Evolutionary conservation across 1,140 invertebrate species (phyloP).

Genomic region (Sitophilus oryzae): DNA sequence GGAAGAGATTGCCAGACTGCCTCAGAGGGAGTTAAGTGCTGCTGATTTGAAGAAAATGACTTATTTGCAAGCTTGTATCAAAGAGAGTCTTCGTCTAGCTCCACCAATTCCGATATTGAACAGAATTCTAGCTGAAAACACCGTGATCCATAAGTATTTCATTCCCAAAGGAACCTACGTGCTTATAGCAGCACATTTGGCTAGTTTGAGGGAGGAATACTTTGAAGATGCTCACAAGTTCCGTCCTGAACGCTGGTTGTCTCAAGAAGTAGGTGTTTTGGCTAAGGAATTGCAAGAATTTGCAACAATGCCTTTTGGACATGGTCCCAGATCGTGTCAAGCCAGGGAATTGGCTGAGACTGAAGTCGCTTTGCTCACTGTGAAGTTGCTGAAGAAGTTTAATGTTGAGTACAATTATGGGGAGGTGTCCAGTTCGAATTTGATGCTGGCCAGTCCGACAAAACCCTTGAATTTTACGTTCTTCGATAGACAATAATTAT

Average conservation of each 20-base stretch:
- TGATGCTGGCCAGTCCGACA: constrained; percentile 53
- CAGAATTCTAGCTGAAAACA: constrained; percentile 58
- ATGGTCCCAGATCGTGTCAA: constrained; percentile 53
- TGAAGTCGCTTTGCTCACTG: constrained; percentile 51
- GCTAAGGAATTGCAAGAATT: constrained; percentile 37
- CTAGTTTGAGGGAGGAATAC: constrained; percentile 59
- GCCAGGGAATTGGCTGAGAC: constrained; percentile 55
- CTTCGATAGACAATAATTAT: constrained; percentile 46
- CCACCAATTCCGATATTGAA: constrained; percentile 58
- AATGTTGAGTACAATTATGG: constrained; percentile 60
- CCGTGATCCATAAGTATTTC: constrained; percentile 55
- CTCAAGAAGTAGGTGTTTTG: constrained; percentile 32
- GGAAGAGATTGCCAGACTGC: constrained; percentile 49
- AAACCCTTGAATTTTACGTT: constrained; percentile 58
- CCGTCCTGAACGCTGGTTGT: constrained; percentile 64
- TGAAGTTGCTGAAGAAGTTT: constrained; percentile 55
- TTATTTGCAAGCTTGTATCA: constrained; percentile 62
- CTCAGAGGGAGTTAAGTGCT: constrained; percentile 38
- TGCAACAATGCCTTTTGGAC: constrained; percentile 56
- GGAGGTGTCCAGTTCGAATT: constrained; percentile 52
- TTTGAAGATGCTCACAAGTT: constrained; percentile 65
- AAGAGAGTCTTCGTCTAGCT: constrained; percentile 58
- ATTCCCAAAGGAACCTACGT: constrained; percentile 61
- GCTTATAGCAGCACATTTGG: constrained; percentile 64
- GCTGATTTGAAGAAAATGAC: constrained; percentile 46